Evolutionary conservation across 2,888 invertebrate genomes (phyloP).

Genomic region (Eustalomyia histrio): DNA sequence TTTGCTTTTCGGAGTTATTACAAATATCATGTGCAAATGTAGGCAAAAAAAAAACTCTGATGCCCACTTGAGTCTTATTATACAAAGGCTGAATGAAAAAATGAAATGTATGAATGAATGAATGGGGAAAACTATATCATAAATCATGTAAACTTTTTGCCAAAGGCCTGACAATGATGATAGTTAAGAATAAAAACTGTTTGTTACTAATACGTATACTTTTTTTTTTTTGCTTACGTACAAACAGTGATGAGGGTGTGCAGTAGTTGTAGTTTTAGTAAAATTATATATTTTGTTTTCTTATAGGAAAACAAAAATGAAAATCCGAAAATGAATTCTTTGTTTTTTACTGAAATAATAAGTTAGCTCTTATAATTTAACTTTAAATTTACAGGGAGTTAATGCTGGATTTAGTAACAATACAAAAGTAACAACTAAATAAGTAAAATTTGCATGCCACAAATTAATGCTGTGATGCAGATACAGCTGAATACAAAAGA

Average conservation of each 20-base stretch:
- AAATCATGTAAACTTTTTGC: constrained; percentile 61
- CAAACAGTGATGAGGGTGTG: constrained; percentile 6
- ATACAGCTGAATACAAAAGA: too few relatives aligned
- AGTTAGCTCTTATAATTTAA: too few relatives aligned
- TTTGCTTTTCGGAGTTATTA: not conserved
- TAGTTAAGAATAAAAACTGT: constrained; percentile 56
- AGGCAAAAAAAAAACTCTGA: constrained; percentile 45
- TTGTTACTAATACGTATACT: constrained; percentile 23
- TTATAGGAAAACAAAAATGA: not conserved
- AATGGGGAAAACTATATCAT: constrained; percentile 60
- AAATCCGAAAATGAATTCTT: not conserved
- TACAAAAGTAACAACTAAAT: too few relatives aligned
- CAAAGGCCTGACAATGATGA: constrained; percentile 62
- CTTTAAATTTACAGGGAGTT: too few relatives aligned
- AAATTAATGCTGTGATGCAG: too few relatives aligned
- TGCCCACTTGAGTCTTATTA: constrained; percentile 61
- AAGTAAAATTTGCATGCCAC: too few relatives aligned
- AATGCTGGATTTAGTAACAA: too few relatives aligned
- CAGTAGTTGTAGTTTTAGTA: not conserved
- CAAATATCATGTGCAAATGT: constrained; percentile 55
- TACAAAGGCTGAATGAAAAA: constrained; percentile 31
- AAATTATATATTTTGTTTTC: not conserved
- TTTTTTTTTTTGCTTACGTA: not conserved
- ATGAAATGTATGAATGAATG: constrained; percentile 43
- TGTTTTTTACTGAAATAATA: not conserved